These are phyloP conservation scores for Falco cherrug DNA, from an alignment of 2,797 vertebrate genomes.

Conservation along the genomic window DNA sequence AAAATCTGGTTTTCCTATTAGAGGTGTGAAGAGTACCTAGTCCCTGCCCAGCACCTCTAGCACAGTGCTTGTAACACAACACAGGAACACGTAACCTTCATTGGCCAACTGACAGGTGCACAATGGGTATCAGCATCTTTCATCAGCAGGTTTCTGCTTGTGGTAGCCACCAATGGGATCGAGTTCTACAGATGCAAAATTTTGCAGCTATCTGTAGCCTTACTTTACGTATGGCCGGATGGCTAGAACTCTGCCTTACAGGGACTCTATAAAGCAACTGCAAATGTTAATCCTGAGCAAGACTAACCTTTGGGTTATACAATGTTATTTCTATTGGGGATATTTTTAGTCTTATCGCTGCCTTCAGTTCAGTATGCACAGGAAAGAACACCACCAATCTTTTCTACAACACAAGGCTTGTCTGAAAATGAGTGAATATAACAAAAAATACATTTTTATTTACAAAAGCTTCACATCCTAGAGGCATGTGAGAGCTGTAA, in stretches of 20 bases:
- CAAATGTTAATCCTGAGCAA: constrained; percentile 49
- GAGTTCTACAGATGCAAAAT: neutral
- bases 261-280: neutral
- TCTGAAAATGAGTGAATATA: constrained; percentile 63
- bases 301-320: constrained; percentile 48
- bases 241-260: neutral
- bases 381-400: constrained; percentile 27
- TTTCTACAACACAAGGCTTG: constrained; percentile 13
- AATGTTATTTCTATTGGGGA: constrained; percentile 13
- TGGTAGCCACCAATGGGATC: neutral
- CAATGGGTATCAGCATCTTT: neutral
- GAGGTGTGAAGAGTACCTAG: neutral
- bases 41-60: neutral
- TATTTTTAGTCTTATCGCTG: constrained; percentile 55
- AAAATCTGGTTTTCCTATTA: neutral
- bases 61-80: neutral
- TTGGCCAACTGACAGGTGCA: neutral
- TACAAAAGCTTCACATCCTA: constrained; percentile 63
- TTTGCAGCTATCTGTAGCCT: neutral
- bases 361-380: neutral
- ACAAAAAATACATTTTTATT: constrained; percentile 63
- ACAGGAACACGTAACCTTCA: fast-evolving
- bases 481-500: constrained; percentile 28
- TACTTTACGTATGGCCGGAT: neutral
- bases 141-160: neutral